phyloP scores from a whole-genome alignment of 1,140 invertebrate species.

The Solenopsis invicta region DNA sequence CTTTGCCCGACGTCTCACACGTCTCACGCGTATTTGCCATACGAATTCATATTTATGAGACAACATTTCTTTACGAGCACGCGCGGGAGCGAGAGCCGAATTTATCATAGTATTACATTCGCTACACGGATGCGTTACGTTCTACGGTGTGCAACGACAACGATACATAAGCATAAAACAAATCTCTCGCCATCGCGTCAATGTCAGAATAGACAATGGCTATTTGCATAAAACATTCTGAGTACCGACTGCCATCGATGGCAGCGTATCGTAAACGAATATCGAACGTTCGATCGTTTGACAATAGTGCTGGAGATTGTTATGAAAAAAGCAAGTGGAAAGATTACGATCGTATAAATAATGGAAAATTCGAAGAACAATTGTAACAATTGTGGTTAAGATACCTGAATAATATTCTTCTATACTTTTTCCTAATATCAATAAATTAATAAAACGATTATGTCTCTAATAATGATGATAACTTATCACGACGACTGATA shows the following conservation, averaged over 20 bases:
- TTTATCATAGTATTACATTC: constrained; percentile 57
- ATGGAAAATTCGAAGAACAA: not conserved
- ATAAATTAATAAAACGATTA: not conserved
- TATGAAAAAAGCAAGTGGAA: constrained; percentile 63
- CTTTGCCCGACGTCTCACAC: constrained; percentile 16
- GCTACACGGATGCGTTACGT: constrained; percentile 51
- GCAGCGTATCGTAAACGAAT: constrained; percentile 53
- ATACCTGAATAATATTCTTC: not conserved
- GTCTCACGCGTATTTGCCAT: constrained; percentile 10
- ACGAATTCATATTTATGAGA: constrained; percentile 65
- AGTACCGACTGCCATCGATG: constrained; percentile 67
- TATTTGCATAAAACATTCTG: constrained; percentile 82
- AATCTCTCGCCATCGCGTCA: constrained; percentile 75
- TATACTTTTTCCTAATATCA: not conserved
- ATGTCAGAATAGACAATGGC: constrained; percentile 79
- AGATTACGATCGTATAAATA: constrained; percentile 51
- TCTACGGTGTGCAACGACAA: constrained; percentile 33
- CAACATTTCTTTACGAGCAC: constrained; percentile 51
- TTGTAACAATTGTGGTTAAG: not conserved
- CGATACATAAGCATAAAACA: constrained; percentile 66
- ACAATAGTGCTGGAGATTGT: constrained; percentile 71
- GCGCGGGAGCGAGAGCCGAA: constrained; percentile 40
- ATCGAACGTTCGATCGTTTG: constrained; percentile 62
- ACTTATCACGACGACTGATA: not conserved
- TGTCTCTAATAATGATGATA: not conserved